A percentile compares a stretch with the other conserved stretches of the same genome.
Conservation (phyloP, 2,797 vertebrate genomes). For the Karalla daura region DNA sequence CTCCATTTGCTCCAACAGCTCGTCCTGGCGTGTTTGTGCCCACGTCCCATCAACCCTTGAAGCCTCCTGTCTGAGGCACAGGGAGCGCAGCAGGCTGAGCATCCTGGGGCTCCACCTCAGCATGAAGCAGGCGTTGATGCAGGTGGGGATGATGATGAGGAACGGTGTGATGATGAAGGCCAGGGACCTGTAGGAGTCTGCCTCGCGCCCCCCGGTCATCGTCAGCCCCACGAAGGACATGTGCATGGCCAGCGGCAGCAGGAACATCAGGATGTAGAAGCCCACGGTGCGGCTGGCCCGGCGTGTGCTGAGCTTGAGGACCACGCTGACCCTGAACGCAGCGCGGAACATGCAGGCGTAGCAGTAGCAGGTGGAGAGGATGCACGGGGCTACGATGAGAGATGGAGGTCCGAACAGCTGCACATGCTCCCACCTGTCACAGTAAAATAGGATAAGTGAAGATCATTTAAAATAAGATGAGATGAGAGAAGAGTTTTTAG, state of each 20-base stretch:
- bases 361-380: conserved; percentile 33
- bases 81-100: no score
- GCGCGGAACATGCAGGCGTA: conserved; percentile 14
- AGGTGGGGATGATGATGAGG: no score
- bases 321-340: neutral
- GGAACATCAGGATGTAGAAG: conserved; percentile 10
- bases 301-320: neutral
- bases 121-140: no score
- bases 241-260: neutral
- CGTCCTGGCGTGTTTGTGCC: no score
- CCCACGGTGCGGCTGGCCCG: conserved; percentile 12
- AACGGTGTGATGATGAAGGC: neutral
- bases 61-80: no score
- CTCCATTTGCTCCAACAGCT: no score
- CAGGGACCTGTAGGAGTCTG: neutral
- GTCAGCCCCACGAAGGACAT: neutral
- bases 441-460: no score
- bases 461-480: no score
- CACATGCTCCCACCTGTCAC: no score
- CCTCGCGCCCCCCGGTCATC: neutral
- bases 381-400: conserved; percentile 15
- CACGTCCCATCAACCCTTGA: no score
- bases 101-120: no score
- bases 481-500: no score
- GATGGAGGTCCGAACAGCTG: conserved; percentile 7